A percentile compares a stretch with the other conserved stretches of the same genome.
phyloP scores from a whole-genome alignment of 1,140 invertebrate species.

The Orius insidiosus region DNA sequence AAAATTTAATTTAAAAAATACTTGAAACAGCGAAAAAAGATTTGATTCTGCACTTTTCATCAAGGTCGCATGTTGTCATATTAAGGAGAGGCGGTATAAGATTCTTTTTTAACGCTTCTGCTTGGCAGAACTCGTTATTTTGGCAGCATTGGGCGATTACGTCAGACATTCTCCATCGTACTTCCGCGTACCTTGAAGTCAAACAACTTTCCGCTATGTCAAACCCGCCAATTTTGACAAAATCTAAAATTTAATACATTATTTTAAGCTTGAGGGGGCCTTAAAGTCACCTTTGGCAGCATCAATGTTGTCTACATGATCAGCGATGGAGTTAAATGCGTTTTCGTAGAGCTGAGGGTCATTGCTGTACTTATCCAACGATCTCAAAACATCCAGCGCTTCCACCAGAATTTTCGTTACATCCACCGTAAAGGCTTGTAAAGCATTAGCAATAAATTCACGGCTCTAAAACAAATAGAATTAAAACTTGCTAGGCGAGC shows the following conservation, averaged over 20 bases:
- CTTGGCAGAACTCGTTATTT: constrained; percentile 15
- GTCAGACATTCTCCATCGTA: constrained; percentile 16
- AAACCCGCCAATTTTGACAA: constrained; percentile 14
- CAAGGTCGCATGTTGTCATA: constrained; percentile 6
- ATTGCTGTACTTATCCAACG: constrained; percentile 3
- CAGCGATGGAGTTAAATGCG: constrained; percentile 12
- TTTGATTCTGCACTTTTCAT: constrained; percentile 12
- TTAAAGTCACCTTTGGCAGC: constrained; percentile 13
- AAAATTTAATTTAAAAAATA: neutral
- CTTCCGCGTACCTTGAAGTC: neutral
- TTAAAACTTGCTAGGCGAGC: too few species aligned
- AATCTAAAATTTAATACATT: constrained; percentile 12
- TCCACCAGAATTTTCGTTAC: constrained; percentile 6
- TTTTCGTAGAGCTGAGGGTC: constrained; percentile 2
- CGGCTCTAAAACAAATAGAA: constrained; percentile 11
- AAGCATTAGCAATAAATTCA: constrained; percentile 11
- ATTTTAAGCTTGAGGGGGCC: too few species aligned
- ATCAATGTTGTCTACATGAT: constrained; percentile 15
- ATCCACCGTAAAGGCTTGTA: constrained; percentile 13
- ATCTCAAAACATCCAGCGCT: constrained; percentile 8
- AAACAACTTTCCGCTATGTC: constrained; percentile 9
- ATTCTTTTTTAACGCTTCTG: constrained; percentile 5
- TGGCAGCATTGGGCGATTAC: constrained; percentile 13
- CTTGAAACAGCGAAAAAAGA: constrained; percentile 14
- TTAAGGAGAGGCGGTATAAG: constrained; percentile 1